Conservation (phyloP, 2,113 vertebrate species). For the Spea multiplicata region DNA sequence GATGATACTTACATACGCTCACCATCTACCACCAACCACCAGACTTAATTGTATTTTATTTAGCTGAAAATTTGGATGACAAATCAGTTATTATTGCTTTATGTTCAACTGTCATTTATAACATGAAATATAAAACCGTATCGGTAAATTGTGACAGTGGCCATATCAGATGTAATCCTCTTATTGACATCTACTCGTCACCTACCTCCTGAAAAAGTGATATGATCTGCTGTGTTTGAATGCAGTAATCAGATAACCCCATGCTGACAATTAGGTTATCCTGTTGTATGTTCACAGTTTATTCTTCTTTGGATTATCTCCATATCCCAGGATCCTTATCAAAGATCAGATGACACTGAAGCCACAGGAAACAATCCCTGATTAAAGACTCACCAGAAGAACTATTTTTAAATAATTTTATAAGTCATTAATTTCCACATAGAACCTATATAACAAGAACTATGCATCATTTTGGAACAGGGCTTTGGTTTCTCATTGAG, state of each 20-base stretch:
- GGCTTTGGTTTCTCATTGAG: neutral
- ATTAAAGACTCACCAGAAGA: slow-evolving; percentile 3
- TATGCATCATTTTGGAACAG: too few relatives aligned
- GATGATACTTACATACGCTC: too few relatives aligned
- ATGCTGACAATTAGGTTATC: slow-evolving; percentile 14
- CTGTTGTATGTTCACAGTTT: slow-evolving; percentile 12
- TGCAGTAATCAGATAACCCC: slow-evolving; percentile 14
- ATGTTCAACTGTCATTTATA: too few relatives aligned
- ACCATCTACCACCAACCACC: too few relatives aligned
- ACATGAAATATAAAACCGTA: too few relatives aligned
- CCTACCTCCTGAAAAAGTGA: neutral
- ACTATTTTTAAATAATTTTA: neutral
- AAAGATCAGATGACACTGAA: slow-evolving; percentile 24
- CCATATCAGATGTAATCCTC: too few relatives aligned
- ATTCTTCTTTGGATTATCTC: neutral
- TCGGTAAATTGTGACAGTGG: too few relatives aligned
- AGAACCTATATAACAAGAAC: too few relatives aligned
- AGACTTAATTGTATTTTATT: too few relatives aligned
- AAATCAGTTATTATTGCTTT: too few relatives aligned
- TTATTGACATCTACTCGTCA: too few relatives aligned
- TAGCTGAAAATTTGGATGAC: too few relatives aligned
- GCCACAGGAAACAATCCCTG: neutral
- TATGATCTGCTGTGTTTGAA: neutral
- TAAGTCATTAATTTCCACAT: neutral
- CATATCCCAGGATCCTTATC: slow-evolving; percentile 25